A percentile compares a stretch with the other conserved stretches of the same genome.
phyloP scores from a whole-genome alignment of 2,797 vertebrate species.

The Thamnophis elegans region DNA sequence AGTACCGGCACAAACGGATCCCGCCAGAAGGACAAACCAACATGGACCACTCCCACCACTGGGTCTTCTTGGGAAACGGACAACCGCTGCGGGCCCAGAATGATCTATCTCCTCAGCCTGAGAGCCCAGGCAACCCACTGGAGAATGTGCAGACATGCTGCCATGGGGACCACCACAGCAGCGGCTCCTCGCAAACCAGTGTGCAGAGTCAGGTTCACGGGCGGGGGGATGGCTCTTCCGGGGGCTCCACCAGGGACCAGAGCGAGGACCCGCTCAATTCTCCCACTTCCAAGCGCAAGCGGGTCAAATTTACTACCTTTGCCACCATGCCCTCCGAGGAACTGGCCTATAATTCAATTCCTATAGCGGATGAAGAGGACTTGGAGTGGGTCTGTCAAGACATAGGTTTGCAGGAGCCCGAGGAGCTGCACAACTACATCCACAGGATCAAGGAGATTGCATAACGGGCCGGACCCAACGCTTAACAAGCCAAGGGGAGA shows the following conservation, averaged over 20 bases:
- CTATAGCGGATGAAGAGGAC: conserved; percentile 93
- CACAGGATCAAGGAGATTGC: conserved; percentile 97
- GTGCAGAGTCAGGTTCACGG: conserved; percentile 97
- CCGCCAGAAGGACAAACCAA: conserved; percentile 97
- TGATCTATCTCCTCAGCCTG: conserved; percentile 86
- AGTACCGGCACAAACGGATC: conserved; percentile 95
- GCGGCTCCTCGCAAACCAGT: conserved; percentile 95
- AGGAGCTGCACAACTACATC: conserved; percentile 94
- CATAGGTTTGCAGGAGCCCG: conserved; percentile 91
- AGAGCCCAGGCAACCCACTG: conserved; percentile 83
- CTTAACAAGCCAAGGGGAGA: neutral
- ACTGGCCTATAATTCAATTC: conserved; percentile 95
- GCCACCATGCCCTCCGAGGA: conserved; percentile 92
- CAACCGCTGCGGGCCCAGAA: conserved; percentile 88
- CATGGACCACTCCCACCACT: conserved; percentile 98
- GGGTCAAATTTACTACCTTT: conserved; percentile 98
- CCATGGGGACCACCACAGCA: conserved; percentile 93
- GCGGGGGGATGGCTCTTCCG: conserved; percentile 90
- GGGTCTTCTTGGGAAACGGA: conserved; percentile 97
- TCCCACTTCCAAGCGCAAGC: conserved; percentile 94
- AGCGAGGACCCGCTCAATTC: conserved; percentile 91
- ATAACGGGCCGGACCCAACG: conserved; percentile 58
- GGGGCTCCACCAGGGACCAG: conserved; percentile 89
- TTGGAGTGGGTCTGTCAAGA: conserved; percentile 98
- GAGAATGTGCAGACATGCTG: conserved; percentile 91